phyloP scores from a whole-genome alignment of 2,797 vertebrate genomes.

The Acipenser oxyrinchus region DNA sequence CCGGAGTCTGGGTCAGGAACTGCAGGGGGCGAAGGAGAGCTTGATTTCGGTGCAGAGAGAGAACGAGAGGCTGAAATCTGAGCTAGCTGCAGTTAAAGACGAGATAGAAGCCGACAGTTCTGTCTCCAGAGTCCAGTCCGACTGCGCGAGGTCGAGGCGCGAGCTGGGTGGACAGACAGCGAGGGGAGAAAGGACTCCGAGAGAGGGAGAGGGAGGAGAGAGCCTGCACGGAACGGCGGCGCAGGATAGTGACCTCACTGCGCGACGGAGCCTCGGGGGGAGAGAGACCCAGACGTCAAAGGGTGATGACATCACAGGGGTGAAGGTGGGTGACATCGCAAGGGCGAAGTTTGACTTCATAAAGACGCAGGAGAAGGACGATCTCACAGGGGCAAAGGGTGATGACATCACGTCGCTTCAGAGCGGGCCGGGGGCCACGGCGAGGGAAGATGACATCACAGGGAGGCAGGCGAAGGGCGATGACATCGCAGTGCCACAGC shows the following conservation, averaged over 20 bases:
- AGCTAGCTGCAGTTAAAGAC: conserved; percentile 17
- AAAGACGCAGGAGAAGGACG: too few species aligned
- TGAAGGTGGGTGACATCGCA: too few species aligned
- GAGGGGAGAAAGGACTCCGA: conserved; percentile 11
- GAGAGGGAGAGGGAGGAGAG: conserved; percentile 27
- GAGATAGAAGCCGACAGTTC: conserved; percentile 11
- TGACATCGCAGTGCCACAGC: too few species aligned
- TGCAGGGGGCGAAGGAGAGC: conserved; percentile 18
- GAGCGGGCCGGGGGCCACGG: too few species aligned
- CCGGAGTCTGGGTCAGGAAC: conserved; percentile 10
- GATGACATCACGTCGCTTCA: too few species aligned
- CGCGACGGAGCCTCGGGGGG: too few species aligned
- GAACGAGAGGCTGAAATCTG: conserved; percentile 19
- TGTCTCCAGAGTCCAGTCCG: not conserved
- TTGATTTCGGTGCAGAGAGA: conserved; percentile 16
- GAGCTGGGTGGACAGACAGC: conserved; percentile 28
- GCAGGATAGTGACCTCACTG: not conserved
- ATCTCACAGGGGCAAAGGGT: too few species aligned
- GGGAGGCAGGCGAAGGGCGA: too few species aligned
- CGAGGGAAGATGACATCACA: too few species aligned
- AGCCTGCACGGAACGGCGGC: not conserved
- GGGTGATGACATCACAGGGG: too few species aligned
- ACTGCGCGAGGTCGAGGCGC: conserved; percentile 36
- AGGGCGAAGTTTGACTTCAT: too few species aligned
- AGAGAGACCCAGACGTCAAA: too few species aligned